These are phyloP conservation scores for Chloroceryle aenea DNA, from an alignment of 2,113 vertebrate species.

Conservation along the genomic window DNA sequence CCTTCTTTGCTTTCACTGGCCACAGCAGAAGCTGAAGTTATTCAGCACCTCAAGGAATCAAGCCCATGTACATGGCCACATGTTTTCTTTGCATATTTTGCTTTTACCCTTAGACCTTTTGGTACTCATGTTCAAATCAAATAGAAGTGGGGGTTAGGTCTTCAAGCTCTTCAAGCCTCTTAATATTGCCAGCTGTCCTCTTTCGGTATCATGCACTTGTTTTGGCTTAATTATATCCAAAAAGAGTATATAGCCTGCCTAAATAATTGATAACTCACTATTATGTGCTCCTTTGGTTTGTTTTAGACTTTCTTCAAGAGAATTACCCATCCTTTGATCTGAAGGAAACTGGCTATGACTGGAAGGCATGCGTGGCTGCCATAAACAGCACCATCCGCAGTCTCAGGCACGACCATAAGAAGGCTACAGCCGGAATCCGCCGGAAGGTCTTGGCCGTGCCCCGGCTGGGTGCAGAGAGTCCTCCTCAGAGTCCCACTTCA, in stretches of 20 bases:
- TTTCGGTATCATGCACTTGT: background rate
- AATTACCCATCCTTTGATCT: constrained; percentile 75
- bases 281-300: background rate
- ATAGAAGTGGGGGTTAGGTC: background rate
- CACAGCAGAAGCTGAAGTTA: background rate
- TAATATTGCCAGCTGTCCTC: background rate
- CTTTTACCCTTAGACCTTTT: background rate
- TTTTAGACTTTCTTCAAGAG: constrained; percentile 82
- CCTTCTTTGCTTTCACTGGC: background rate
- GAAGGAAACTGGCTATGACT: constrained; percentile 75
- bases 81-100: background rate
- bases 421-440: background rate
- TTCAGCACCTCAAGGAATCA: background rate
- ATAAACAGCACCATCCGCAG: constrained; percentile 80
- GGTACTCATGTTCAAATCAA: background rate
- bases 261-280: constrained; percentile 24
- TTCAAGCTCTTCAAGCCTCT: background rate
- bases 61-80: background rate
- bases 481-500: background rate
- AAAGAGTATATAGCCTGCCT: background rate
- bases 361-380: constrained; percentile 80
- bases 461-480: background rate
- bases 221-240: background rate
- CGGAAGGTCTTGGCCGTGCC: background rate
- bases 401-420: constrained; percentile 67